Evolutionary conservation across 2,888 invertebrate genomes (phyloP), one percentile per base, ranked within the genome.

Genomic region (Papilio gigon): DNA sequence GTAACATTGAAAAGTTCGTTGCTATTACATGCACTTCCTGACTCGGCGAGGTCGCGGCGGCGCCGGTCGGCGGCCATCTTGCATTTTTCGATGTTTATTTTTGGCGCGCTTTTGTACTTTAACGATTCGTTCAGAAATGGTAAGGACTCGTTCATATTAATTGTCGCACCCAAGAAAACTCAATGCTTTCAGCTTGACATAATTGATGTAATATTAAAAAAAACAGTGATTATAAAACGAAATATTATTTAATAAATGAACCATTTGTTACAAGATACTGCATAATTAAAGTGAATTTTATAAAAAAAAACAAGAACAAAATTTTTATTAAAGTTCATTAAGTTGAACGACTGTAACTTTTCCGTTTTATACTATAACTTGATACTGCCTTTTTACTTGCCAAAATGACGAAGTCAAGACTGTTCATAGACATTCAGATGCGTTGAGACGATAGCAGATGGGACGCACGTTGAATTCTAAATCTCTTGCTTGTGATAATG

Each of bases 11-110:
- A 86, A 78, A 89, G 91, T 89, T 92, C 91, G 79, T 91, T 92
- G 91, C 82, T 91, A 92, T 91, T 91, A 88, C 77, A 80, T 87
- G 88, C 89, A 90, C 91, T 92, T 92, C 91, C 91, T 91, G 84
- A 77, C 79, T 76, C 50, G 58, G 42, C 88, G 89, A 90, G 91
- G 91, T 78, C 89, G 74, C 68, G 17, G 77, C 78, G 74, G 76
- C 80, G 80, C 78, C 82, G 77, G 76, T 65, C 84, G 72, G 89
- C 84, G 72, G 89, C 90, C 90, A 89, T 90, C 82, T 89, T 90
- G 79, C 68, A 82, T 84, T 88, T 87, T 88, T 88, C 88, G 89
- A 89, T 85, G 88, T 90, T 90, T 91, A 90, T 91, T 91, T 91
- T 86, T 90, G 88, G 85, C 86, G 88, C 81, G 84, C 78, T 83